These are phyloP conservation scores for Benitochromis conjunctus DNA, from an alignment of 2,113 vertebrate species.

Conservation along the genomic window DNA sequence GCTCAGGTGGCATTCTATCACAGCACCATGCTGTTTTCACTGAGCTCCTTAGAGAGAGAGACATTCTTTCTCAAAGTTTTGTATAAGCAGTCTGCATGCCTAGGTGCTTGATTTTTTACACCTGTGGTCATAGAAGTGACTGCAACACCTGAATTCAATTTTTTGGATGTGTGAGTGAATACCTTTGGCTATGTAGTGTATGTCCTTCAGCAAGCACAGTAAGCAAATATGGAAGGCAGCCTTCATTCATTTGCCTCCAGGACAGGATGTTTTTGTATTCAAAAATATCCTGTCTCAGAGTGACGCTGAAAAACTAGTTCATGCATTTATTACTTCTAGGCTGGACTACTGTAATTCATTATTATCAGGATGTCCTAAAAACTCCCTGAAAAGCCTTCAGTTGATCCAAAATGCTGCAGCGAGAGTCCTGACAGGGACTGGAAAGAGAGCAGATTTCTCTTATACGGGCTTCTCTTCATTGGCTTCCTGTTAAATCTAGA, in stretches of 20 bases:
- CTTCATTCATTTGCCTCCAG: neutral
- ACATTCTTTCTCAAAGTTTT: too few species aligned
- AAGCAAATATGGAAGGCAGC: neutral
- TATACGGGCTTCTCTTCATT: neutral
- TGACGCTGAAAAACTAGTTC: neutral
- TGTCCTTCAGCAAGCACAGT: neutral
- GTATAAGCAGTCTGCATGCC: too few species aligned
- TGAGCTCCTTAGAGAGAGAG: too few species aligned
- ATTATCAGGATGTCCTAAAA: rapidly evolving
- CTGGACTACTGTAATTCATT: neutral
- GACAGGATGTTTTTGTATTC: too few species aligned
- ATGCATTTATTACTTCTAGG: neutral
- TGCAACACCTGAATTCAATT: neutral
- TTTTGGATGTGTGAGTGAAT: neutral
- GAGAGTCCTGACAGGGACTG: neutral
- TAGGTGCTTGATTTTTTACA: too few species aligned
- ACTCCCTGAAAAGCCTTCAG: neutral
- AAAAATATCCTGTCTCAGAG: neutral
- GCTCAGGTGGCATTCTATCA: too few species aligned
- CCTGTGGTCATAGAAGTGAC: neutral
- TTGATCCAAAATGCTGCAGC: rapidly evolving
- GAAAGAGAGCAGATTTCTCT: neutral
- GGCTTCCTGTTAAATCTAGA: neutral
- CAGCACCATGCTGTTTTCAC: too few species aligned
- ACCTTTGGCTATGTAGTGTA: neutral